These are phyloP conservation scores for Drosophila parvula DNA, from an alignment of 1,140 invertebrate genomes.

Conservation along the genomic window DNA sequence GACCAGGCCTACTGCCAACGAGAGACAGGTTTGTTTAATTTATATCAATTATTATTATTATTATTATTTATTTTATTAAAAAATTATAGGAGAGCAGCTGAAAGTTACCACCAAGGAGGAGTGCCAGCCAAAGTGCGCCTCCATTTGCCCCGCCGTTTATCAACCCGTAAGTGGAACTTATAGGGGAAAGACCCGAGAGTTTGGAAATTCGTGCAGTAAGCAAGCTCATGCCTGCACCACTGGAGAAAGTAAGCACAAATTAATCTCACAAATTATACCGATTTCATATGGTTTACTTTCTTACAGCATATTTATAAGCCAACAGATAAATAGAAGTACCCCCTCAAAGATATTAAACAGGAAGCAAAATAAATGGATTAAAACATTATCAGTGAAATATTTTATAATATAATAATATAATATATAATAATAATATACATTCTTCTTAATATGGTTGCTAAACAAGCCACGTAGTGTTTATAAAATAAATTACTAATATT, in stretches of 20 bases:
- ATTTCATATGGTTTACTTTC: no score
- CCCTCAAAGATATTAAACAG: no score
- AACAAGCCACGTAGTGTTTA: not conserved
- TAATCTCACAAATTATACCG: not conserved
- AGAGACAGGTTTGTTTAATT: slow-evolving; percentile 20
- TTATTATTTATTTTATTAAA: not conserved
- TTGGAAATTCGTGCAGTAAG: slow-evolving; percentile 47
- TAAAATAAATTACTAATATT: not conserved
- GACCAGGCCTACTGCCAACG: slow-evolving; percentile 52
- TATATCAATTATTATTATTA: no score
- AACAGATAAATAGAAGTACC: not conserved
- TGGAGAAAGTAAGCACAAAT: slow-evolving; percentile 26
- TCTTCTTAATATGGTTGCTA: not conserved
- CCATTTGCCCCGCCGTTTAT: slow-evolving; percentile 21
- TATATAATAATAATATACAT: no score
- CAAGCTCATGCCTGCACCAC: slow-evolving; percentile 11
- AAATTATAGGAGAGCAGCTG: slow-evolving; percentile 17
- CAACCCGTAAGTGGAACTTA: slow-evolving; percentile 39
- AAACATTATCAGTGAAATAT: not conserved
- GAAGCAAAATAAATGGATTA: not conserved
- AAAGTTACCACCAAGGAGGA: slow-evolving; percentile 41
- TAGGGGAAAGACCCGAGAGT: slow-evolving; percentile 21
- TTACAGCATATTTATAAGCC: slow-evolving; percentile 1
- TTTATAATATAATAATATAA: no score
- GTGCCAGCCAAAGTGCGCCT: slow-evolving; percentile 42